These are phyloP conservation scores for Xestoiulus laeticollis DNA, from an alignment of 2,888 invertebrate genomes.

Conservation along the genomic window DNA sequence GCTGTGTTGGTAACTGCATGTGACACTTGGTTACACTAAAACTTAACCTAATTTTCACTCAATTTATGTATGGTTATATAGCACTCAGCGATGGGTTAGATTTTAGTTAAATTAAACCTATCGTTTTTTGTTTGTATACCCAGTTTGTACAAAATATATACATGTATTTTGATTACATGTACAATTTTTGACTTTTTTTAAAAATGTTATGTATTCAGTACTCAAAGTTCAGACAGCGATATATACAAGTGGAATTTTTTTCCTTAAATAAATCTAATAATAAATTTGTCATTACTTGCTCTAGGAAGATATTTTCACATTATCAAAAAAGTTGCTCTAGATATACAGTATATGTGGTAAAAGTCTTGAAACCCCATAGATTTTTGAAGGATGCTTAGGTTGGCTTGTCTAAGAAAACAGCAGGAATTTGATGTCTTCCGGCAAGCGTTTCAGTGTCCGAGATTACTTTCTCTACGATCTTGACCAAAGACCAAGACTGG, in stretches of 20 bases:
- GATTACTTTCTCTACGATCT: constrained; percentile 3
- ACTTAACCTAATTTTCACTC: no score
- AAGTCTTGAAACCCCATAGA: background rate
- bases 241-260: background rate
- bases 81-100: no score
- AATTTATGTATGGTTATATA: no score
- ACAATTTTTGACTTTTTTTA: background rate
- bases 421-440: constrained; percentile 31
- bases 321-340: background rate
- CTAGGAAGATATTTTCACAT: background rate
- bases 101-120: no score
- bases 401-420: constrained; percentile 3
- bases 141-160: no score
- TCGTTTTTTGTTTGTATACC: no score
- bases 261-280: constrained; percentile 10
- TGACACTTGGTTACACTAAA: no score
- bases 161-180: background rate
- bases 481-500: constrained; percentile 31
- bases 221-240: background rate
- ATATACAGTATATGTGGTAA: background rate
- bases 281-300: background rate
- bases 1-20: no score
- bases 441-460: background rate
- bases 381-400: background rate
- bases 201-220: no score